Evolutionary conservation across 2,113 vertebrate genomes (phyloP).

Genomic region (Emydocephalus ijimae): DNA sequence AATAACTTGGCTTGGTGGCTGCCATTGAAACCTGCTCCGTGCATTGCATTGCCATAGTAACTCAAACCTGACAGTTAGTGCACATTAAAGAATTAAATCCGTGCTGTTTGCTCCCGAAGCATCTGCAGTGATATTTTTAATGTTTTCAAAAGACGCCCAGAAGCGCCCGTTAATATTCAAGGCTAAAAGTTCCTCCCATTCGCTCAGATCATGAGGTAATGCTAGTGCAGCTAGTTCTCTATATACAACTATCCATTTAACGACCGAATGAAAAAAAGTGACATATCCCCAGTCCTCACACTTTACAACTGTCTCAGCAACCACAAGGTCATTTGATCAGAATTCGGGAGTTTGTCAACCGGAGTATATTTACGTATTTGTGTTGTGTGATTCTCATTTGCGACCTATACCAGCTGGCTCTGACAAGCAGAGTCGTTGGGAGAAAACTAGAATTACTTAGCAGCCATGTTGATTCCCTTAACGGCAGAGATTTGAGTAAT

Average conservation of each 20-base stretch:
- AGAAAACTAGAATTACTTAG: too few species aligned
- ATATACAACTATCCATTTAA: background rate
- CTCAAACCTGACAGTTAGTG: background rate
- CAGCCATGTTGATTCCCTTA: too few species aligned
- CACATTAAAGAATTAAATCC: background rate
- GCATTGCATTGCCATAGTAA: constrained; percentile 24
- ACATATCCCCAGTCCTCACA: too few species aligned
- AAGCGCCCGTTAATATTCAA: background rate
- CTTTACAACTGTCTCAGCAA: too few species aligned
- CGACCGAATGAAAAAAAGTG: too few species aligned
- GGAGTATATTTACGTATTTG: too few species aligned
- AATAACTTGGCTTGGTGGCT: background rate
- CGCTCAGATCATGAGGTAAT: background rate
- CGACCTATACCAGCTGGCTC: too few species aligned
- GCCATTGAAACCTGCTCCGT: background rate
- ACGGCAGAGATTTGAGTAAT: too few species aligned
- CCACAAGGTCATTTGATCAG: too few species aligned
- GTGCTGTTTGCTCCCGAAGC: constrained; percentile 12
- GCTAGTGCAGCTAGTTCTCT: background rate
- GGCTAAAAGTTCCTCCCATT: background rate
- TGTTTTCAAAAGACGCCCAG: background rate
- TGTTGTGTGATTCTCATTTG: too few species aligned
- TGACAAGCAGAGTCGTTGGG: too few species aligned
- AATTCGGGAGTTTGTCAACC: too few species aligned
- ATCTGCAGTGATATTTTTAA: background rate